A percentile compares a stretch with the other conserved stretches of the same genome.
Evolutionary conservation across 2,113 vertebrate genomes (phyloP).

Genomic region (Rhinopomastus cyanomelas): DNA sequence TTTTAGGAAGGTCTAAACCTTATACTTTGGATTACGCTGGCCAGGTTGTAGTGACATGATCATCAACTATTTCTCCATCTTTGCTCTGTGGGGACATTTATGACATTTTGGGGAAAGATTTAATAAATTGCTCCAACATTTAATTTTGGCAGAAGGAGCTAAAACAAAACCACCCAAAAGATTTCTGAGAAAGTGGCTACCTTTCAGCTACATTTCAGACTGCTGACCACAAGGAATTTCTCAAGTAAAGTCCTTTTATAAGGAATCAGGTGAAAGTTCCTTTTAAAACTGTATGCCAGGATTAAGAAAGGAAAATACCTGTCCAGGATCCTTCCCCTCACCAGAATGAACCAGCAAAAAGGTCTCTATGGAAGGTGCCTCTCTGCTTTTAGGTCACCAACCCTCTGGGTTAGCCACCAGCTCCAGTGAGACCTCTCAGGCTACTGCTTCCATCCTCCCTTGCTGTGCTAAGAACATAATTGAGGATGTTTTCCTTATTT

Average conservation of each 20-base stretch:
- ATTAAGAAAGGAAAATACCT: not conserved
- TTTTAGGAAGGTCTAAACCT: not conserved
- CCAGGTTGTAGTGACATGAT: not conserved
- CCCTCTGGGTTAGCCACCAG: not conserved
- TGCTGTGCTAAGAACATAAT: not conserved
- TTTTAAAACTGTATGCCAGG: not conserved
- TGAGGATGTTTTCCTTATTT: not conserved
- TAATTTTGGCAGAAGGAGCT: not conserved
- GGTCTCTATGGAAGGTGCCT: not conserved
- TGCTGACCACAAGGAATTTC: not conserved
- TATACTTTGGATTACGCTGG: not conserved
- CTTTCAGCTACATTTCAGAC: not conserved
- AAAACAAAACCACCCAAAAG: not conserved
- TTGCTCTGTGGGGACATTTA: not conserved
- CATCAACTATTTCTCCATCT: not conserved
- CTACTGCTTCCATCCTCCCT: not conserved
- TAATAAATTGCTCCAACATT: not conserved
- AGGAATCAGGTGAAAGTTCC: too few relatives aligned
- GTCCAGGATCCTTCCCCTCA: not conserved
- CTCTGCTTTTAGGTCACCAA: not conserved
- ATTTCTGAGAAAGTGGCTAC: not conserved
- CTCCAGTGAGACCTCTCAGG: not conserved
- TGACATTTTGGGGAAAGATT: not conserved
- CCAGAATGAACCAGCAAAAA: not conserved
- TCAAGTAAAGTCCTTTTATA: not conserved